Conservation (phyloP, 1,140 invertebrate species). For the Nixonia krombeini region DNA sequence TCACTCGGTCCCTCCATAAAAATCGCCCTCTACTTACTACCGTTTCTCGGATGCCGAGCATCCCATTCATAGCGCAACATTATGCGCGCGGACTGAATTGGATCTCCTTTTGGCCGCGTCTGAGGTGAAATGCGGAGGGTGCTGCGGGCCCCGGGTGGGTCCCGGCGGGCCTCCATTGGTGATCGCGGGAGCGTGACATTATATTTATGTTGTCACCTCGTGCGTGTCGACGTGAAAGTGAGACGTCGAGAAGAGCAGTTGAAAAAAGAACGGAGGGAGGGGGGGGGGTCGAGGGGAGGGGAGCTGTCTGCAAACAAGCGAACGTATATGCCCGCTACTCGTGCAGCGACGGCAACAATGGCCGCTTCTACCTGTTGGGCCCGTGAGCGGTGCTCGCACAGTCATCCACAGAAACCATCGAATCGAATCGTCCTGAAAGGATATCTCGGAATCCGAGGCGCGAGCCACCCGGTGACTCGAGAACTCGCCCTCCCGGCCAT, state of each 20-base stretch:
- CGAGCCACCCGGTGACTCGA: constrained; percentile 49
- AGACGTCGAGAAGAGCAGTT: constrained; percentile 17
- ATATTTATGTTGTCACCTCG: constrained; percentile 71
- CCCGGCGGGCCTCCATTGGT: constrained; percentile 53
- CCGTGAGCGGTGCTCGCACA: constrained; percentile 31
- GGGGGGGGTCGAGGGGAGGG: constrained; percentile 43
- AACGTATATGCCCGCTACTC: constrained; percentile 46
- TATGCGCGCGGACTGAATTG: constrained; percentile 37
- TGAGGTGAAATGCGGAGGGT: constrained; percentile 18
- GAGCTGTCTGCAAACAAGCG: constrained; percentile 64
- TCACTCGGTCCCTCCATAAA: constrained; percentile 59
- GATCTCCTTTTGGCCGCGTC: constrained; percentile 22
- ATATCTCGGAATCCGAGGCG: constrained; percentile 27
- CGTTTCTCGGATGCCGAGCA: constrained; percentile 8
- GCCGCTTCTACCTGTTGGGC: constrained; percentile 43
- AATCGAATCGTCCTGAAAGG: constrained; percentile 60
- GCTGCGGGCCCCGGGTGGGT: constrained; percentile 23
- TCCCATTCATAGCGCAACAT: constrained; percentile 8
- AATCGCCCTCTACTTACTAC: constrained; percentile 20
- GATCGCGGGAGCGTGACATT: constrained; percentile 68
- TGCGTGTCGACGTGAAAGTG: constrained; percentile 60
- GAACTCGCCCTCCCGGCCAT: too few relatives aligned
- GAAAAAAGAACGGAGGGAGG: constrained; percentile 19
- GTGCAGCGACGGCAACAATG: constrained; percentile 50
- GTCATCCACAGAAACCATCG: constrained; percentile 62